Percentiles rank a stretch among this genome's conserved stretches.
These are phyloP conservation scores for Lasiurus cinereus DNA, from an alignment of 2,113 vertebrate genomes.

Conservation along the genomic window DNA sequence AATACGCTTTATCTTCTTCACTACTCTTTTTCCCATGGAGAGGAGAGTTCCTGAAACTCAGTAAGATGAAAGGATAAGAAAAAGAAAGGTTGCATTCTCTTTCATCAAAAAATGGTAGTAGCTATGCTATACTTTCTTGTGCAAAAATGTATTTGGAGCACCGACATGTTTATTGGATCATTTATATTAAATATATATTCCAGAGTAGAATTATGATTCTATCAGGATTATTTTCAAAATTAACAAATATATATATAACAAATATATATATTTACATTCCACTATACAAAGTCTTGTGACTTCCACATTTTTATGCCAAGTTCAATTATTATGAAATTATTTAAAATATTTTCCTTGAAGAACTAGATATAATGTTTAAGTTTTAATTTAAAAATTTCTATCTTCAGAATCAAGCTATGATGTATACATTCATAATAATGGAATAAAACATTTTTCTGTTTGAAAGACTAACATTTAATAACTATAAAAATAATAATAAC, in stretches of 20 bases:
- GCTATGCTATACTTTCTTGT: background rate
- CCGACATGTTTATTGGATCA: background rate
- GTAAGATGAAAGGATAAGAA: background rate
- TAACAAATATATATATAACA: background rate
- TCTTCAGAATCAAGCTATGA: conserved; percentile 26
- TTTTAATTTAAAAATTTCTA: conserved; percentile 22
- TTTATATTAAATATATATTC: background rate
- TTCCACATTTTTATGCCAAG: conserved; percentile 26
- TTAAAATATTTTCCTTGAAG: conserved; percentile 21
- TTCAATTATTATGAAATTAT: background rate
- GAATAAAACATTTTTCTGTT: conserved; percentile 15
- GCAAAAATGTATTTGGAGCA: background rate
- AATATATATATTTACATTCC: background rate
- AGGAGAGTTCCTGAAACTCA: background rate
- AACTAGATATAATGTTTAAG: background rate
- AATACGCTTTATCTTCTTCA: background rate
- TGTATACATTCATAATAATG: background rate
- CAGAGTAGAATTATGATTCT: background rate
- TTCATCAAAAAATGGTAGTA: background rate
- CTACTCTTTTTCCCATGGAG: background rate
- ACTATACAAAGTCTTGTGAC: background rate
- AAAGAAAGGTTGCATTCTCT: background rate
- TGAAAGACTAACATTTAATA: conserved; percentile 7
- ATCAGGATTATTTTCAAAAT: background rate
- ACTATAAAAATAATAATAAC: conserved; percentile 13